phyloP scores from a whole-genome alignment of 2,113 vertebrate genomes.

The Potamarius usumacintae region DNA sequence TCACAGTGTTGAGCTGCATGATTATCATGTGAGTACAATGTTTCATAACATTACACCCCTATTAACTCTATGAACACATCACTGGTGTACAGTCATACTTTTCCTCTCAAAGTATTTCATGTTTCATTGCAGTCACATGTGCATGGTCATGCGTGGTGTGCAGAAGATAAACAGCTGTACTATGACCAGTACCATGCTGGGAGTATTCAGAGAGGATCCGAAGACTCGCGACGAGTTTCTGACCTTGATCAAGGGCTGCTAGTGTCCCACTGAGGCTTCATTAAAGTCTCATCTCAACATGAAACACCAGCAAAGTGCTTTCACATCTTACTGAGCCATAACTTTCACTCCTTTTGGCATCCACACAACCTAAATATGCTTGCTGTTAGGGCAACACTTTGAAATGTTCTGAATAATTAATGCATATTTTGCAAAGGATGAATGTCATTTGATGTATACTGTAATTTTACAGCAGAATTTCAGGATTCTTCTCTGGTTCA shows the following conservation, averaged over 20 bases:
- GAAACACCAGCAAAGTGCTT: background rate
- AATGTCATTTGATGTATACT: background rate
- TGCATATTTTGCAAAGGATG: background rate
- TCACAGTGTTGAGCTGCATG: background rate
- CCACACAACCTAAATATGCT: background rate
- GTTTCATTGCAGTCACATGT: slow-evolving; percentile 73
- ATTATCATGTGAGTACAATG: background rate
- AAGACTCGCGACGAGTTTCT: slow-evolving; percentile 79
- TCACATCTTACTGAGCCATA: background rate
- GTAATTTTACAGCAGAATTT: slow-evolving; percentile 26
- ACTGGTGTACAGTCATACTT: background rate
- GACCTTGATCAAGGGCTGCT: slow-evolving; percentile 61
- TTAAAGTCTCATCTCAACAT: background rate
- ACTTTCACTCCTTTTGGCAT: background rate
- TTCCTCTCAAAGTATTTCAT: background rate
- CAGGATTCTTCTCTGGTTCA: slow-evolving; percentile 25
- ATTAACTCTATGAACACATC: background rate
- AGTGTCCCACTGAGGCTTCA: slow-evolving; percentile 4
- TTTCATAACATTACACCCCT: background rate
- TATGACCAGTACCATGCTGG: slow-evolving; percentile 75
- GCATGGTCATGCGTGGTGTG: slow-evolving; percentile 75
- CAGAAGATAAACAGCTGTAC: slow-evolving; percentile 81
- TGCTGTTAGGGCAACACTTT: background rate
- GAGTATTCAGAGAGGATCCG: slow-evolving; percentile 74
- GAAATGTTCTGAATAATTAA: slow-evolving; percentile 11